phyloP scores from a whole-genome alignment of 1,140 invertebrate genomes.

The Sycophaga agraensis region DNA sequence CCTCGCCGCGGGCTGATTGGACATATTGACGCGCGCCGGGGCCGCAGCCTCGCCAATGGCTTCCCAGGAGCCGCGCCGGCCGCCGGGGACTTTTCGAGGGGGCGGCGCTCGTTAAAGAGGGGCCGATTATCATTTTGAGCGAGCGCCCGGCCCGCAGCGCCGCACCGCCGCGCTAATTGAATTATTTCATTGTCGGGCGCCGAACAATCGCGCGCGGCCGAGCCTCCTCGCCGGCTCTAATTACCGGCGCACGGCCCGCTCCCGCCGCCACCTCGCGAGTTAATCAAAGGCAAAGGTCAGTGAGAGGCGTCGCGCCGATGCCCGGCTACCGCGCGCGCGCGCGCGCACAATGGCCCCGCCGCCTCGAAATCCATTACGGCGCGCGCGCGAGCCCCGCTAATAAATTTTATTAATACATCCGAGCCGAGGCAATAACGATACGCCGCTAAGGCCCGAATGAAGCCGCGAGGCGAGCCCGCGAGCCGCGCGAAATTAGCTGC shows the following conservation, averaged over 20 bases:
- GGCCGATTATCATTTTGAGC: slow-evolving; percentile 17
- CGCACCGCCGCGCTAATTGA: slow-evolving; percentile 14
- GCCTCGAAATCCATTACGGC: slow-evolving; percentile 54
- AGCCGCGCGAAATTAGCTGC: slow-evolving; percentile 28
- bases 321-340: not conserved
- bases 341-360: slow-evolving; percentile 39
- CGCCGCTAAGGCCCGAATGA: slow-evolving; percentile 33
- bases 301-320: slow-evolving; percentile 2
- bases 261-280: slow-evolving; percentile 2
- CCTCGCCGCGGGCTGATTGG: no score
- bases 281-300: slow-evolving; percentile 17
- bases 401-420: slow-evolving; percentile 57
- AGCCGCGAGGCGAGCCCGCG: no score
- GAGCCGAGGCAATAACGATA: slow-evolving; percentile 44
- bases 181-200: slow-evolving; percentile 1
- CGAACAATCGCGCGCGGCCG: no score
- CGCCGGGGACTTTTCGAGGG: no score
- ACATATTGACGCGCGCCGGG: no score
- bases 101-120: not conserved
- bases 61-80: no score
- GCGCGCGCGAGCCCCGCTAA: slow-evolving; percentile 44
- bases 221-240: slow-evolving; percentile 4
- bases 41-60: no score
- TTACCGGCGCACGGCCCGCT: not conserved
- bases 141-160: no score